Percentiles rank a stretch among this genome's conserved stretches.
Conservation (phyloP, 2,113 vertebrate genomes). For the Equus quagga region DNA sequence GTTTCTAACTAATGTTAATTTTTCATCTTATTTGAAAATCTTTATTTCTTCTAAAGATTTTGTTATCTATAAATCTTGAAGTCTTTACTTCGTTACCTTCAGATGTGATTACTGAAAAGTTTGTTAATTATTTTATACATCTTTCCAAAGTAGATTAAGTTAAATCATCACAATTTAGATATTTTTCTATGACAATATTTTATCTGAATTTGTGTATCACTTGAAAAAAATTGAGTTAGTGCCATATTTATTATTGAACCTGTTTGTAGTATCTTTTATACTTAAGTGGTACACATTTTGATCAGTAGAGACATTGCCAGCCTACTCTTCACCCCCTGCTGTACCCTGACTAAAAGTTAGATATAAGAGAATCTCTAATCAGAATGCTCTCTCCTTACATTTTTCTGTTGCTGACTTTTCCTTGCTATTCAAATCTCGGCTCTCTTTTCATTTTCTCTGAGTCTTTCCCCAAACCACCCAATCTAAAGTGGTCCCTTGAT, state of each 20-base stretch:
- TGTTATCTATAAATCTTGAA: background rate
- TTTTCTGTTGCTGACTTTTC: background rate
- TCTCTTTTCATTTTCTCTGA: background rate
- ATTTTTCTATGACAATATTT: slow-evolving; percentile 21
- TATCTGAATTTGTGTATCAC: background rate
- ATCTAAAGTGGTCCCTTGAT: background rate
- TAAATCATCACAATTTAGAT: slow-evolving; percentile 31
- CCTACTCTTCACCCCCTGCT: background rate
- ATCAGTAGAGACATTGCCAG: background rate
- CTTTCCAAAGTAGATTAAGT: background rate
- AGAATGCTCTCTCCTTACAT: background rate
- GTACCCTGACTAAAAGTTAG: background rate
- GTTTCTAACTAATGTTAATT: slow-evolving; percentile 19
- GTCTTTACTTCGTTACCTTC: background rate
- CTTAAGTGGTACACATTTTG: background rate
- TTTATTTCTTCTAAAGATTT: slow-evolving; percentile 8
- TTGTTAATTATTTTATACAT: background rate
- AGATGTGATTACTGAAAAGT: background rate
- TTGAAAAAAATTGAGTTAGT: background rate
- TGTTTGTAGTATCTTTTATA: background rate
- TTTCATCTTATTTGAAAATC: background rate
- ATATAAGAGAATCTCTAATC: background rate
- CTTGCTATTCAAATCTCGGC: background rate
- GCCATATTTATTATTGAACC: background rate
- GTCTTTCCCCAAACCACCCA: background rate